phyloP scores from a whole-genome alignment of 2,888 invertebrate species.

The Allacma fusca region DNA sequence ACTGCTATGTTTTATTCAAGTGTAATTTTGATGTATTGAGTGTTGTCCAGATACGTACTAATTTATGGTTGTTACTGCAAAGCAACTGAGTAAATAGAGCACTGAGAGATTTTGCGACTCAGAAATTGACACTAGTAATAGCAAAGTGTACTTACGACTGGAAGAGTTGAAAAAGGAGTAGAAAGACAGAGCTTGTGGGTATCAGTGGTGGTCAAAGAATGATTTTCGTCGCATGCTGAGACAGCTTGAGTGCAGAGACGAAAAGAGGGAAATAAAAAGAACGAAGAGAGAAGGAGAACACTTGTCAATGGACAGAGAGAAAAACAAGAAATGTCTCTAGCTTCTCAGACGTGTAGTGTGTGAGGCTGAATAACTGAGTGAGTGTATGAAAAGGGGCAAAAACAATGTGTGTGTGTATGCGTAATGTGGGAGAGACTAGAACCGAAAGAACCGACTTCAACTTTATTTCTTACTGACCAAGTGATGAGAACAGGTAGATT shows the following conservation, averaged over 20 bases:
- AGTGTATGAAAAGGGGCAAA: not conserved
- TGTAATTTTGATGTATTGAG: no score
- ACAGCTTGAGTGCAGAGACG: not conserved
- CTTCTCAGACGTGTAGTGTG: conserved; percentile 11
- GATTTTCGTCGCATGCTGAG: conserved; percentile 24
- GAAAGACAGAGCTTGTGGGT: conserved; percentile 14
- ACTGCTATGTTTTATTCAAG: no score
- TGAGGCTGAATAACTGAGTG: not conserved
- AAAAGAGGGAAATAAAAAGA: not conserved
- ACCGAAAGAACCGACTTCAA: conserved; percentile 14
- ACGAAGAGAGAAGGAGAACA: not conserved
- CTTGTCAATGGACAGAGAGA: conserved; percentile 20
- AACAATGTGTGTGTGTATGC: conserved; percentile 13
- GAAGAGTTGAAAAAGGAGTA: not conserved
- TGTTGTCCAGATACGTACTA: no score
- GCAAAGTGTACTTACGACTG: not conserved
- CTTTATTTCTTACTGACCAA: conserved; percentile 1
- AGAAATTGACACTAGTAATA: not conserved
- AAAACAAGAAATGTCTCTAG: not conserved
- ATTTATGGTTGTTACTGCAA: no score
- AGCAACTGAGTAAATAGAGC: no score
- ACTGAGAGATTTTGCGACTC: not conserved
- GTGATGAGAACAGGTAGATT: conserved; percentile 20
- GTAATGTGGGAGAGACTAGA: conserved; percentile 24
- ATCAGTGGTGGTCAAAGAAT: not conserved